These are phyloP conservation scores for Drosophila pseudoananassae DNA, from an alignment of 1,140 invertebrate species.

Conservation along the genomic window DNA sequence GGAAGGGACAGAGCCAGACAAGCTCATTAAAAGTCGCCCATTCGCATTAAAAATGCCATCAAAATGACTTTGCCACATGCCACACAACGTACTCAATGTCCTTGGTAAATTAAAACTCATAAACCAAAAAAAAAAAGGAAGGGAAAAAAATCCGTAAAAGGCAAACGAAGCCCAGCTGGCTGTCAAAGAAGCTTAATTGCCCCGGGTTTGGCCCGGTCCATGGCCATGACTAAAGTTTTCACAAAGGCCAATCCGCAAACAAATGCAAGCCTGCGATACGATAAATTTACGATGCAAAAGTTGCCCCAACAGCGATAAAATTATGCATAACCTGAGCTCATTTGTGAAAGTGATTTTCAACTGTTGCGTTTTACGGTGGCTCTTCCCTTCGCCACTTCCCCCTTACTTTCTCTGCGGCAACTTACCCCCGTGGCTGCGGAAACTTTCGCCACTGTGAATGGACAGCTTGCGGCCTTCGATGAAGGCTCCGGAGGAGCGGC, in stretches of 20 bases:
- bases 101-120: conserved; percentile 66
- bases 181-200: conserved; percentile 72
- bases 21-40: conserved; percentile 51
- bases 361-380: conserved; percentile 59
- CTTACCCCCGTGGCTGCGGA: conserved; percentile 82
- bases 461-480: conserved; percentile 81
- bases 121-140: conserved; percentile 32
- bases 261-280: conserved; percentile 40
- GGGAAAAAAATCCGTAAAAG: conserved; percentile 20
- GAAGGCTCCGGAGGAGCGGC: conserved; percentile 82
- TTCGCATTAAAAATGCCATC: conserved; percentile 58
- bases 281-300: conserved; percentile 77
- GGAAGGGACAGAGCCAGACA: conserved; percentile 23
- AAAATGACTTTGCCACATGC: conserved; percentile 49
- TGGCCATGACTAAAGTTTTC: conserved; percentile 41
- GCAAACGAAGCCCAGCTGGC: conserved; percentile 45
- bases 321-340: conserved; percentile 79
- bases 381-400: neutral
- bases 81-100: conserved; percentile 44
- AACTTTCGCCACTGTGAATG: conserved; percentile 83
- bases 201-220: conserved; percentile 21
- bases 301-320: conserved; percentile 65
- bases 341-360: conserved; percentile 80
- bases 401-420: conserved; percentile 2
- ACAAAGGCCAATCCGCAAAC: conserved; percentile 60